These are phyloP conservation scores for Tipula unca DNA, from an alignment of 2,888 invertebrate genomes.

Conservation along the genomic window DNA sequence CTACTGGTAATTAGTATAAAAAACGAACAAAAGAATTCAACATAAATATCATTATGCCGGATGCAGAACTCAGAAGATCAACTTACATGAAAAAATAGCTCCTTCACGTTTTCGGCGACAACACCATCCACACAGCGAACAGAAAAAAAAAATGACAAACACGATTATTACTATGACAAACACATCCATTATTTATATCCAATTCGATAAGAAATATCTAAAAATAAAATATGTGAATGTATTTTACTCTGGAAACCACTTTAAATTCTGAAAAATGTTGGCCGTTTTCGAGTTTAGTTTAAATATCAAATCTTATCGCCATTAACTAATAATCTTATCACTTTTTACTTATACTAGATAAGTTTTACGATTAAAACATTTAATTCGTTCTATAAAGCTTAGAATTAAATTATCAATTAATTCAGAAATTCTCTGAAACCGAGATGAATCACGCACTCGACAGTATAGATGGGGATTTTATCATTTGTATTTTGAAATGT, in stretches of 20 bases:
- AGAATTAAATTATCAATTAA: too few species aligned
- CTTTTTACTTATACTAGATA: too few species aligned
- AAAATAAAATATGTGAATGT: background rate
- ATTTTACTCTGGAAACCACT: background rate
- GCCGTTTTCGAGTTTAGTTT: background rate
- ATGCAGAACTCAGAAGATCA: background rate
- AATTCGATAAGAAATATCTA: background rate
- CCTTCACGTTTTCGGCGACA: background rate
- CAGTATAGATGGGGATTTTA: too few species aligned
- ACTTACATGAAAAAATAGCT: background rate
- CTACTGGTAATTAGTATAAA: too few species aligned
- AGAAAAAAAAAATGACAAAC: background rate
- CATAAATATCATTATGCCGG: background rate
- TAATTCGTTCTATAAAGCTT: too few species aligned
- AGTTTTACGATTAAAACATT: background rate
- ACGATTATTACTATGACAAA: background rate
- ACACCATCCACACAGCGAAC: background rate
- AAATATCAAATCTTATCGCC: background rate
- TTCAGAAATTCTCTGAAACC: too few species aligned
- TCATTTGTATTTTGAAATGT: too few species aligned
- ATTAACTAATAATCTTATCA: background rate
- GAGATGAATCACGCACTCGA: too few species aligned
- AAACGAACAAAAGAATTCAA: background rate
- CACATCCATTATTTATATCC: background rate
- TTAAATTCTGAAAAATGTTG: background rate